Percentiles rank a stretch among this genome's conserved stretches.
Conservation (phyloP, 2,113 vertebrate species). For the Protobothrops mucrosquamatus region DNA sequence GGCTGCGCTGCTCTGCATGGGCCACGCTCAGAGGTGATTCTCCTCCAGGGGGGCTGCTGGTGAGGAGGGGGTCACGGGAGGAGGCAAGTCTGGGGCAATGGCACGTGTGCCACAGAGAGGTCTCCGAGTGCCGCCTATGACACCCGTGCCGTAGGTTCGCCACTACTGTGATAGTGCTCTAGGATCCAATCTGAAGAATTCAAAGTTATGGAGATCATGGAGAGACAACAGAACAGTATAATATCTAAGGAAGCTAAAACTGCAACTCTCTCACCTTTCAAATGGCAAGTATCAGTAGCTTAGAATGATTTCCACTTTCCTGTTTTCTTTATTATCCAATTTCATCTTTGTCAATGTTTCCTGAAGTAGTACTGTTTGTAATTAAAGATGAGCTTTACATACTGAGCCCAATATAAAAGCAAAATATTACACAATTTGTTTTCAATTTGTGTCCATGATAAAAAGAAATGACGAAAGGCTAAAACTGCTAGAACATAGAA, state of each 20-base stretch:
- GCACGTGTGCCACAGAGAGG: too few relatives aligned
- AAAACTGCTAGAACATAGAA: not conserved
- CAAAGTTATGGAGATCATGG: not conserved
- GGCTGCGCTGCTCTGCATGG: too few relatives aligned
- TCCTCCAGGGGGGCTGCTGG: too few relatives aligned
- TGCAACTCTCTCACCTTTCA: not conserved
- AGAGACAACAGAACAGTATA: not conserved
- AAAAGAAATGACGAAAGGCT: not conserved
- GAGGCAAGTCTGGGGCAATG: too few relatives aligned
- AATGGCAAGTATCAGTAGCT: not conserved
- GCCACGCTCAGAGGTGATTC: too few relatives aligned
- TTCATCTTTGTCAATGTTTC: not conserved
- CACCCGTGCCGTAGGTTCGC: too few relatives aligned
- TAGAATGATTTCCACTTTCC: not conserved
- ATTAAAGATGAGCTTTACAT: not conserved
- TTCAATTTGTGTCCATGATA: too few relatives aligned
- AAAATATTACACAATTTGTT: not conserved
- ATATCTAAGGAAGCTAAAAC: not conserved
- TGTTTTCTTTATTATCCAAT: not conserved
- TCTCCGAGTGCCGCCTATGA: too few relatives aligned
- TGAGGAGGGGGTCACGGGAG: too few relatives aligned
- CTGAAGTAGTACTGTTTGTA: not conserved
- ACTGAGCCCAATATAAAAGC: not conserved
- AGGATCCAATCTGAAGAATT: not conserved
- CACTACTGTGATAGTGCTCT: not conserved